Evolutionary conservation across 2,888 invertebrate genomes (phyloP).

Genomic region (Drosophila sordidula): DNA sequence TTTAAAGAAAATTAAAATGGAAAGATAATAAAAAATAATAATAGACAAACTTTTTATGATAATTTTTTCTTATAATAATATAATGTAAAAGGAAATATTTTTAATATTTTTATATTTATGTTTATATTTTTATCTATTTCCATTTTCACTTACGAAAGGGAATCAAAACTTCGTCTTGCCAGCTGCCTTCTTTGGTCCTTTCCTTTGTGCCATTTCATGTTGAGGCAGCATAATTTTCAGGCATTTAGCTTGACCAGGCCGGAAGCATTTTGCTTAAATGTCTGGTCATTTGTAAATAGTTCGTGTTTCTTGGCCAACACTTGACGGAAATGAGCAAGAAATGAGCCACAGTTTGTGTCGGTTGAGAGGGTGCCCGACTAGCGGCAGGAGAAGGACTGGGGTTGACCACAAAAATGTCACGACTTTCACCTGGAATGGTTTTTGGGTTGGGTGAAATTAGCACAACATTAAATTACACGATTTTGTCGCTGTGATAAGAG

Average conservation of each 20-base stretch:
- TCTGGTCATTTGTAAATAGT: slow-evolving; percentile 78
- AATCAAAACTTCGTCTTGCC: slow-evolving; percentile 25
- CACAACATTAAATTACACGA: slow-evolving; percentile 81
- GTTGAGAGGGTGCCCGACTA: slow-evolving; percentile 3
- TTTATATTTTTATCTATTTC: too few species aligned
- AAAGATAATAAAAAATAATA: too few species aligned
- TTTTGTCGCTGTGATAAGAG: slow-evolving; percentile 67
- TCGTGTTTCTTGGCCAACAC: slow-evolving; percentile 72
- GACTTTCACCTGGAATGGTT: slow-evolving; percentile 67
- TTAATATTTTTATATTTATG: too few species aligned
- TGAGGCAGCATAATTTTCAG: slow-evolving; percentile 75
- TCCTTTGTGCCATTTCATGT: slow-evolving; percentile 61
- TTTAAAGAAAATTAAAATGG: too few species aligned
- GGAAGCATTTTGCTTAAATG: slow-evolving; percentile 80
- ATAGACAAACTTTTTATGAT: too few species aligned
- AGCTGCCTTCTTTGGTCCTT: slow-evolving; percentile 13
- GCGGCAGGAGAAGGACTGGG: background rate
- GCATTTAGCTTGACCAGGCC: slow-evolving; percentile 68
- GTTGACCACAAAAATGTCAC: slow-evolving; percentile 70
- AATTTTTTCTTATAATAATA: too few species aligned
- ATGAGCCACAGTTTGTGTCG: slow-evolving; percentile 55
- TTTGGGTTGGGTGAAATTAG: slow-evolving; percentile 67
- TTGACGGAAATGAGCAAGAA: slow-evolving; percentile 78
- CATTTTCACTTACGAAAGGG: slow-evolving; percentile 15
- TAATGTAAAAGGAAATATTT: too few species aligned